phyloP scores from a whole-genome alignment of 2,797 vertebrate genomes.

The Salarias fasciatus region DNA sequence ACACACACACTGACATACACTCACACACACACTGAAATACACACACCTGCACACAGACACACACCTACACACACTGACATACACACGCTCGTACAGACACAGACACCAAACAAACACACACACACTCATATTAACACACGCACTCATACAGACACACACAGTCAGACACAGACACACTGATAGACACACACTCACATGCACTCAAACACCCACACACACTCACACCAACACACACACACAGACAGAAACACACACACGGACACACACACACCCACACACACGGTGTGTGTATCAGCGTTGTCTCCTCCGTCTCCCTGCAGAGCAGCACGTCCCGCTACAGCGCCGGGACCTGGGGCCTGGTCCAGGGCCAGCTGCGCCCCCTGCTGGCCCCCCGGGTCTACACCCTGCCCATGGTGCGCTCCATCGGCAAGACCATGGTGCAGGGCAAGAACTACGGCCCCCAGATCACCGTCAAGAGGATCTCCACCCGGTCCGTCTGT shows the following conservation, averaged over 20 bases:
- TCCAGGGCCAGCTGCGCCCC: constrained; percentile 85
- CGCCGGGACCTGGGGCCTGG: constrained; percentile 82
- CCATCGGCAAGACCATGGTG: constrained; percentile 87
- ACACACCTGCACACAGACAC: too few species aligned
- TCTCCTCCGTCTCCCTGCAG: constrained; percentile 45
- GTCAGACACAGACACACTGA: too few species aligned
- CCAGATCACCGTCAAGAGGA: constrained; percentile 87
- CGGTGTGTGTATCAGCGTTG: too few species aligned
- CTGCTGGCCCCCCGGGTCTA: constrained; percentile 85
- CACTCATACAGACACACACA: constrained; percentile 79
- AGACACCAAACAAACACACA: too few species aligned
- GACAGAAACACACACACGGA: constrained; percentile 70
- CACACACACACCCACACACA: too few species aligned
- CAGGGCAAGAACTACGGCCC: constrained; percentile 88
- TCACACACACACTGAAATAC: too few species aligned
- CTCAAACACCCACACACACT: too few species aligned
- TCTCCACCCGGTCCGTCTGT: constrained; percentile 81
- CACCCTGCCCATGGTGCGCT: constrained; percentile 85
- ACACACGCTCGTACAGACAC: too few species aligned
- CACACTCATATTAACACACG: neutral
- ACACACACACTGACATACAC: too few species aligned
- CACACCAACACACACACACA: neutral
- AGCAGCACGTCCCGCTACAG: constrained; percentile 85
- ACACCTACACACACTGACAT: too few species aligned
- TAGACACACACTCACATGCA: neutral